Conservation (phyloP, 2,113 vertebrate genomes). For the Amazona vittata region DNA sequence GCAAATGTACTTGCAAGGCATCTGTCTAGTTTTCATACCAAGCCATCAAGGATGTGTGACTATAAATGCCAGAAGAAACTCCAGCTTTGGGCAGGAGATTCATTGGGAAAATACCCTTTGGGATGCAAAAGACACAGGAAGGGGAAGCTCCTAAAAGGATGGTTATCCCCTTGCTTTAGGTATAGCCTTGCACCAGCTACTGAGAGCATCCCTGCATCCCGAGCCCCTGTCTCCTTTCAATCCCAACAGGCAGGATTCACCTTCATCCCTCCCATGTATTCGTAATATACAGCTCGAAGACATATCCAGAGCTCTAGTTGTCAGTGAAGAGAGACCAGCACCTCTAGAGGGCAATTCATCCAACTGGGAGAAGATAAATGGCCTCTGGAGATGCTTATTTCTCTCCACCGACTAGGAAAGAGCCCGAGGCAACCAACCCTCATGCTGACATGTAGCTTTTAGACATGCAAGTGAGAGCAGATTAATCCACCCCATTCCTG, state of each 20-base stretch:
- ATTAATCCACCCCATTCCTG: constrained; percentile 31
- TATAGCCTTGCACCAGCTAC: neutral
- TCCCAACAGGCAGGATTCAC: neutral
- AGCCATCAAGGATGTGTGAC: fast-evolving
- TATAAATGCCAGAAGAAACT: neutral
- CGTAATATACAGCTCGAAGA: neutral
- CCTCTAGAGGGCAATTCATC: neutral
- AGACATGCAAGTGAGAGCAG: neutral
- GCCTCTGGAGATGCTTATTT: constrained; percentile 35
- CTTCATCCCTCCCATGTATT: neutral
- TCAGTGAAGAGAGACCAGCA: neutral
- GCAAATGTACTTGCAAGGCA: neutral
- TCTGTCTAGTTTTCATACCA: neutral
- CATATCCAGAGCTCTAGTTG: neutral
- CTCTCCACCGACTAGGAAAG: neutral
- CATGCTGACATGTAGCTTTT: neutral
- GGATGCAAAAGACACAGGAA: neutral
- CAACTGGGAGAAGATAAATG: neutral
- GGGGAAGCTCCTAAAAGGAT: neutral
- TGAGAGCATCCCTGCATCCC: neutral
- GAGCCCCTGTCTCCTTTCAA: neutral
- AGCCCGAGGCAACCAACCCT: constrained; percentile 14
- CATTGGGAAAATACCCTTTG: fast-evolving
- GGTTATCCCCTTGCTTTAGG: neutral
- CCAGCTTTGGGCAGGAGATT: neutral